Evolutionary conservation across 2,888 invertebrate genomes (phyloP), one percentile per base, ranked within the genome.

Genomic region (Drosophila meridiana): DNA sequence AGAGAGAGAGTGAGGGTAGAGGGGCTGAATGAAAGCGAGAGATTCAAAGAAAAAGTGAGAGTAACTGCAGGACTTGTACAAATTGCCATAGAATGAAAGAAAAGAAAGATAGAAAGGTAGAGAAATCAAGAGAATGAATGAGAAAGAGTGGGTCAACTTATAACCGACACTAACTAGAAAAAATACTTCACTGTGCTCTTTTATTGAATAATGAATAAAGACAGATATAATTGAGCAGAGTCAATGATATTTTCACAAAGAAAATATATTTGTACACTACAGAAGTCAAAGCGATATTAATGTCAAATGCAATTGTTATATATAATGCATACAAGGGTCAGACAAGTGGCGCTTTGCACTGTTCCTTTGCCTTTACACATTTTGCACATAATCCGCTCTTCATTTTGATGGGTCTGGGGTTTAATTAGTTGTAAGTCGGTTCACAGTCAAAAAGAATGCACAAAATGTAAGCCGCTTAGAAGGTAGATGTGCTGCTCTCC

Each of bases 401-500:
- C 40, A 28, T 48, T 62, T 52, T 47, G 53, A 71, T 72, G 47
- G 47, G 26, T 30, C 45, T 30, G 36, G 45, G 36, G 47, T 50
- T 50, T 60, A 50, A 60, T 60, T 60, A 55, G 56, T 55, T 45
- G 67, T 30, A 42, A 50, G 61, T 57, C 38, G 61, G 32, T 13
- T 6, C 52, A 7, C 20, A 40, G 47, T 57, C 53, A 47, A 56
- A 52, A 55, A 53, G 69, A 55, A 85, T 76, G 80, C 76, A 79
- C 65, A 71, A 66, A 73, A 76, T 83, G 87, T 86, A 73, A 86
- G 76, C 75, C 56, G 73, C 58, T 71, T 72, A 73, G 76, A 52
- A 32, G 69, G 55, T 76, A 67, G 68, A 70, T 73, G 70, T 73
- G 61, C 38, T 38, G 13, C 58, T 66, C 55, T 28, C 28, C 1